These are phyloP conservation scores for Rhinopomastus cyanomelas DNA, from an alignment of 2,113 vertebrate genomes.

Conservation along the genomic window DNA sequence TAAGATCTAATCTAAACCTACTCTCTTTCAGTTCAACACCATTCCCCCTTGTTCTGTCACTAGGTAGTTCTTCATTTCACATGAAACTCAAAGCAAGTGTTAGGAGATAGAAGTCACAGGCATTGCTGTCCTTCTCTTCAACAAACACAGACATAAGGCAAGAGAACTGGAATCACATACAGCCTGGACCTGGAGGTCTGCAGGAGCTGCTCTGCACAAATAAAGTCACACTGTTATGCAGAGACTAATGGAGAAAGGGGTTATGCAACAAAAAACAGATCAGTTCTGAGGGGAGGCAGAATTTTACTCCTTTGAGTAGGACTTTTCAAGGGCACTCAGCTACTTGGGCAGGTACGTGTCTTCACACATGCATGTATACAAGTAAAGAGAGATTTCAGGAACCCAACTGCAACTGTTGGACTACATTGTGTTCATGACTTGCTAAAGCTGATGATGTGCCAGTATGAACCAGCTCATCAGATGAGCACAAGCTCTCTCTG, in stretches of 20 bases:
- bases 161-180: background rate
- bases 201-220: background rate
- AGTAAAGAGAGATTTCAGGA: slow-evolving; percentile 7
- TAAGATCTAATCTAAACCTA: too few species aligned
- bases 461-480: slow-evolving; percentile 59
- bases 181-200: background rate
- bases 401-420: slow-evolving; percentile 1
- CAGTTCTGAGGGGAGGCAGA: background rate
- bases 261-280: background rate
- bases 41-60: too few species aligned
- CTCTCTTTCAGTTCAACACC: too few species aligned
- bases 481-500: slow-evolving; percentile 66
- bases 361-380: background rate
- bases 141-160: background rate
- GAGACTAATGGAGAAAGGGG: background rate
- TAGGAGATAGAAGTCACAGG: background rate
- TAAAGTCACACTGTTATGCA: background rate
- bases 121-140: background rate
- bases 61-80: background rate
- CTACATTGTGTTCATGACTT: background rate
- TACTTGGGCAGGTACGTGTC: slow-evolving; percentile 19
- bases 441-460: slow-evolving; percentile 64
- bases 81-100: background rate
- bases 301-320: background rate
- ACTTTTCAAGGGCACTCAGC: slow-evolving; percentile 30